phyloP scores from a whole-genome alignment of 2,113 vertebrate genomes.

The Lepus europaeus region DNA sequence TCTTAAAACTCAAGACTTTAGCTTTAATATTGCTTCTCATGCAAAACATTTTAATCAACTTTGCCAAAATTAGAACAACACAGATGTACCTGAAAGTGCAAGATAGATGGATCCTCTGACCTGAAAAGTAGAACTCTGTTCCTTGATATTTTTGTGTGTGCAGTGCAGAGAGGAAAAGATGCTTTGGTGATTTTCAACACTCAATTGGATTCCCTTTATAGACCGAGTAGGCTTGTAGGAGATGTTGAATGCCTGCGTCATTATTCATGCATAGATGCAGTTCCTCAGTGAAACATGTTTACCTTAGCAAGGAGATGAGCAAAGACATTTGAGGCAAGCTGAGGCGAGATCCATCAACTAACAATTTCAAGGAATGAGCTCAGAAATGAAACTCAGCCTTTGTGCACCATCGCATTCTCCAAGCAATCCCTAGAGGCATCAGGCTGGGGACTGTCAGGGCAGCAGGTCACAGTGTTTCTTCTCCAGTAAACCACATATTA shows the following conservation, averaged over 20 bases:
- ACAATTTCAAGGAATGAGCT: slow-evolving; percentile 68
- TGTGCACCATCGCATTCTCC: slow-evolving; percentile 58
- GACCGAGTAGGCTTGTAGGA: not conserved
- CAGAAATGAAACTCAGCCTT: slow-evolving; percentile 74
- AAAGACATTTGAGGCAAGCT: slow-evolving; percentile 62
- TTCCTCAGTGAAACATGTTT: slow-evolving; percentile 48
- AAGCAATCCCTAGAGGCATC: slow-evolving; percentile 51
- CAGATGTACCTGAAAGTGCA: not conserved
- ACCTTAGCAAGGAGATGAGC: slow-evolving; percentile 30
- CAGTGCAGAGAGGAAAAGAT: not conserved
- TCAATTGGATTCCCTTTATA: not conserved
- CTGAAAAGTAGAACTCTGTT: not conserved
- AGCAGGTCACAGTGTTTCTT: slow-evolving; percentile 54
- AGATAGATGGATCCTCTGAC: not conserved
- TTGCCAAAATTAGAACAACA: slow-evolving; percentile 13
- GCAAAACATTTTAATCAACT: slow-evolving; percentile 28
- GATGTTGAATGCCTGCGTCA: not conserved
- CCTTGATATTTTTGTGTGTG: not conserved
- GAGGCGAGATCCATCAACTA: slow-evolving; percentile 61
- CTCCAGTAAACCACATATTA: slow-evolving; percentile 68
- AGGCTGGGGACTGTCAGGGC: slow-evolving; percentile 37
- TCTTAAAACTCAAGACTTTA: too few species aligned
- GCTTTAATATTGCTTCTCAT: not conserved
- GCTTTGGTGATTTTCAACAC: not conserved
- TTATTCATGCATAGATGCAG: not conserved